A percentile compares a stretch with the other conserved stretches of the same genome.
These are phyloP conservation scores for Hucho hucho DNA, from an alignment of 2,113 vertebrate species.

Conservation along the genomic window DNA sequence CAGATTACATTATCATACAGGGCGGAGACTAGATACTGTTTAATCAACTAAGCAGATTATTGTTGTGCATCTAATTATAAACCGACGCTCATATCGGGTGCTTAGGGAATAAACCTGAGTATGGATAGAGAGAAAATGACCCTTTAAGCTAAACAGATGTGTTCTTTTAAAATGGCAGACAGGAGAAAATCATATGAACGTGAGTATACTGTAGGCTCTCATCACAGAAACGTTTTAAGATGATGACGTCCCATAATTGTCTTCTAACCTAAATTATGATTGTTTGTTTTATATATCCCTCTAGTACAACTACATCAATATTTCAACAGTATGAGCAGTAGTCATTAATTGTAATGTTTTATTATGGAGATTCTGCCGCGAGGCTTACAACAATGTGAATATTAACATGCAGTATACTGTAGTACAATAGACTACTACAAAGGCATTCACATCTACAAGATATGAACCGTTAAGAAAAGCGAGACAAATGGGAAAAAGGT, in stretches of 20 bases:
- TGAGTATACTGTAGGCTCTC: neutral
- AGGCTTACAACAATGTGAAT: conserved; percentile 1
- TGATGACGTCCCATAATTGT: neutral
- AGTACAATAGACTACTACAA: neutral
- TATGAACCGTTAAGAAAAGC: neutral
- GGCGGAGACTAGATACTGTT: conserved; percentile 28
- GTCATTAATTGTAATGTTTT: neutral
- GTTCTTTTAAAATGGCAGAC: conserved; percentile 24
- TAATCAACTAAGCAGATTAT: conserved; percentile 41
- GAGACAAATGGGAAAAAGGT: neutral
- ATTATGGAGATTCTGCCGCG: neutral
- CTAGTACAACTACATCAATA: neutral
- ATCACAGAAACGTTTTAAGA: too few species aligned
- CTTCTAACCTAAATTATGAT: neutral
- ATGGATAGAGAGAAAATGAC: conserved; percentile 22
- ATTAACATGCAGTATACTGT: neutral
- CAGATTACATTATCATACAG: conserved; percentile 34
- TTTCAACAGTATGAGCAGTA: neutral
- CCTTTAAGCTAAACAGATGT: conserved; percentile 25
- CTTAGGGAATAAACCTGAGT: conserved; percentile 27
- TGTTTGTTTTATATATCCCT: neutral
- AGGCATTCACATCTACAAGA: neutral
- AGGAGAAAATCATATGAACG: conserved; percentile 21
- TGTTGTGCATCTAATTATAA: conserved; percentile 40
- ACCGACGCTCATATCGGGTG: conserved; percentile 20